phyloP scores from a whole-genome alignment of 1,140 invertebrate species.

The Calliphora vicina region DNA sequence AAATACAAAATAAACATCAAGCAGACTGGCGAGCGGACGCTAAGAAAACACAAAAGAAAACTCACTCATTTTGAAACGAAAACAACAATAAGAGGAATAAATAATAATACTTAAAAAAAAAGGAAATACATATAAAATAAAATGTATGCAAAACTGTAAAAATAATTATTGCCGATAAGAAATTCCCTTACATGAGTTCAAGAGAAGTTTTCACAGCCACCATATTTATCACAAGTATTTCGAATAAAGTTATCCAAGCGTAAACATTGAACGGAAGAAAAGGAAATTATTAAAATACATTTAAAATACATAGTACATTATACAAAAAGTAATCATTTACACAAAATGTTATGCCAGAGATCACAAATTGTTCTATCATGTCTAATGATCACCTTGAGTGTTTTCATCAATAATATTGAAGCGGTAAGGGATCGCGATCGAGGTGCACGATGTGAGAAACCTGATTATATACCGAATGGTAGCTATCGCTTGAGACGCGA shows the following conservation, averaged over 20 bases:
- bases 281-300: background rate
- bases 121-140: background rate
- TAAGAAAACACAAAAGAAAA: background rate
- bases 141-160: constrained; percentile 3
- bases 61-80: background rate
- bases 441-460: background rate
- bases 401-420: background rate
- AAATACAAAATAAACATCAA: background rate
- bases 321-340: background rate
- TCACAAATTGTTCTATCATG: background rate
- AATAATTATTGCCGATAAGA: background rate
- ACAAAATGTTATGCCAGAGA: background rate
- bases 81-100: too few species aligned
- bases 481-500: constrained; percentile 8
- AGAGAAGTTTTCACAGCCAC: background rate
- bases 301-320: background rate
- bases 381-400: background rate
- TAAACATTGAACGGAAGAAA: background rate
- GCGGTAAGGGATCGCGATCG: background rate
- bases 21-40: background rate
- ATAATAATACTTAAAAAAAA: too few species aligned
- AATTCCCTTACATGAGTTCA: background rate
- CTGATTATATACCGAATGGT: constrained; percentile 24
- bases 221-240: background rate
- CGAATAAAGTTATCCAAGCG: background rate